Evolutionary conservation across 2,797 vertebrate species (phyloP), one percentile per base, ranked within the genome.

Genomic region (Lacerta viridis): DNA sequence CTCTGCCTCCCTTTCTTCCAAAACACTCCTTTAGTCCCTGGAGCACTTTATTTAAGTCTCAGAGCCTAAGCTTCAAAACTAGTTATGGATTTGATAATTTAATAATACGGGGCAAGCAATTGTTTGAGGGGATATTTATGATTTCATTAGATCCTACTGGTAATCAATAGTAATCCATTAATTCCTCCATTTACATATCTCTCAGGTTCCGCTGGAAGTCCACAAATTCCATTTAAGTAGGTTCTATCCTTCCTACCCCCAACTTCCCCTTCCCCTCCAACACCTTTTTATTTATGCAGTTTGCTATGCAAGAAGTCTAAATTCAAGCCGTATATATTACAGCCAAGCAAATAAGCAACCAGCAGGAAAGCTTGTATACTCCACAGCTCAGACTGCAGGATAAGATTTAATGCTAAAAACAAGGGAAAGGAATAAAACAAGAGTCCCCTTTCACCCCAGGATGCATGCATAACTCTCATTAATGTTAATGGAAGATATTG

Each of bases 131-230:
- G 88, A 93, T 95, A 96, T 94, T 95, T 96, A 96, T 95, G 91
- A 94, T 95, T 96, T 95, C 94, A 95, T 96, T 96, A 95, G 93
- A 80, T 89, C 84, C 94, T 92, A 92, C 81, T 89, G 85, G 91
- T 94, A 95, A 97, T 96, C 95, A 94, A 95, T 96, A 96, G 93
- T 87, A 94, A 95, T 93, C 90, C 95, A 95, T 90, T 92, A 95
- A 96, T 95, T 93, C 90, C 94, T 89, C 91, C 93, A 95, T 96
- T 95, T 95, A 91, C 88, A 93, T 93, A 95, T 86, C 66, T 68
- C 33, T 93, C 91, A 72, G 66, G 43, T 82, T 93, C 92, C 87
- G 92, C 92, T 92, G 66, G 64, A 66, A 83, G 84, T 87, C 78
- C 33, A 94, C 90, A 94, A 95, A 94, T 93, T 91, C 74, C 90